phyloP scores from a whole-genome alignment of 2,797 vertebrate genomes.

The Agapornis canus region DNA sequence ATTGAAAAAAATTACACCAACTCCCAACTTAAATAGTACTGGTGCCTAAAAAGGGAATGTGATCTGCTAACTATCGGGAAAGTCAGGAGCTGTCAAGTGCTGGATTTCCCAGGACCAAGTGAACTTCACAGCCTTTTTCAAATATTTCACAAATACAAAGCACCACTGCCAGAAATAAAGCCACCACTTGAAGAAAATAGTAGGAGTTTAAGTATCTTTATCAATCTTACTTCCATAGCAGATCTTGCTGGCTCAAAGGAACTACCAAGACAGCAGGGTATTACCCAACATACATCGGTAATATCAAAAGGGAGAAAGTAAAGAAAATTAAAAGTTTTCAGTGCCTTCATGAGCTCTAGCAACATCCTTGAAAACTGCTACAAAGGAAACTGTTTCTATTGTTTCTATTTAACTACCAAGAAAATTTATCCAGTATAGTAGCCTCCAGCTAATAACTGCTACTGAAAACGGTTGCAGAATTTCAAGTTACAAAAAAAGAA shows the following conservation, averaged over 20 bases:
- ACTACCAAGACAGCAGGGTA: neutral
- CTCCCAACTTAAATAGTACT: neutral
- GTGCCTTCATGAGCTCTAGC: slow-evolving; percentile 61
- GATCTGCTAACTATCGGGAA: neutral
- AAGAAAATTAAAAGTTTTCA: neutral
- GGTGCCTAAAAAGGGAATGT: slow-evolving; percentile 29
- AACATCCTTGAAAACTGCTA: slow-evolving; percentile 61
- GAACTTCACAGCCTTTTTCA: slow-evolving; percentile 17
- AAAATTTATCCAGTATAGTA: slow-evolving; percentile 35
- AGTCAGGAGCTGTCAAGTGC: neutral
- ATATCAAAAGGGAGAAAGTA: neutral
- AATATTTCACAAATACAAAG: neutral
- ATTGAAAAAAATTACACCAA: neutral
- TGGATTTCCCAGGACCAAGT: slow-evolving; percentile 9
- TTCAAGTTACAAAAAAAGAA: slow-evolving; percentile 25
- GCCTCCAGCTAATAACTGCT: slow-evolving; percentile 14
- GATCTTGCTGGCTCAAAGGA: slow-evolving; percentile 1
- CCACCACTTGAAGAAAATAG: neutral
- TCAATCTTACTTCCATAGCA: neutral
- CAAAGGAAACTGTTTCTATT: neutral
- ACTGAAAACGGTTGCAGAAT: neutral
- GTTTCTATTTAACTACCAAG: slow-evolving; percentile 20
- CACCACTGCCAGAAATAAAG: slow-evolving; percentile 4
- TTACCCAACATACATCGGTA: neutral
- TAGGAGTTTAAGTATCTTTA: neutral